Evolutionary conservation across 37 sponge, comb jelly and placozoan species (phyloP), one percentile per base, ranked within the genome.

Genomic region (Amphimedon queenslandica): DNA sequence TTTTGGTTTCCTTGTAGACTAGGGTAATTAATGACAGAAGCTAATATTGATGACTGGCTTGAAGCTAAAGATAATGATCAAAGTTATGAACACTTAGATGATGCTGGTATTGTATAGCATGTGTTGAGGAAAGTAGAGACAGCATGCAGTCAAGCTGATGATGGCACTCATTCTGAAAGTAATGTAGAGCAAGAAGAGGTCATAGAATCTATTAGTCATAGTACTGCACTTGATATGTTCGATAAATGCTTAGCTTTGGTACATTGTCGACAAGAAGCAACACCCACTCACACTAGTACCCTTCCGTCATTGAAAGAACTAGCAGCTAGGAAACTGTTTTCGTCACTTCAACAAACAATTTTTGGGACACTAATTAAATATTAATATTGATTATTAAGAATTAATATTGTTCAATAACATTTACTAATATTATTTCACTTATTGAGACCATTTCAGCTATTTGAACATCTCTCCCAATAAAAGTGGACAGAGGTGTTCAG

Each of bases 341-440:
- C 53, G 13, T 47, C 53, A 18, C 53, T 47, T 31, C 64, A 18
- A 23, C 64, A 31, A 21, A 25, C 64, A 31, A 63, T 18, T 31
- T 13, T 35, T 16, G 39, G 11, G 18, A 21, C 69, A 36, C 11
- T 35, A 35, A 23, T 67, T 21, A 35, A 21, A 20, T 35, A 28
- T 33, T 67, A 13, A 47, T 47, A 28, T 33, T 67, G 53, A 47
- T 47, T n/a, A n/a, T n/a, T n/a, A n/a, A n/a, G n/a, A n/a, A n/a
- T n/a, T n/a, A n/a, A n/a, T n/a, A n/a, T n/a, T n/a, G n/a, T n/a
- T n/a, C n/a, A n/a, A n/a, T n/a, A n/a, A n/a, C n/a, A n/a, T n/a
- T n/a, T n/a, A n/a, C n/a, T n/a, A n/a, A n/a, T n/a, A n/a, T n/a
- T n/a, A n/a, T n/a, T n/a, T n/a, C n/a, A n/a, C n/a, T n/a, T n/a